phyloP scores from a whole-genome alignment of 2,113 vertebrate species.

The Pongo pygmaeus region DNA sequence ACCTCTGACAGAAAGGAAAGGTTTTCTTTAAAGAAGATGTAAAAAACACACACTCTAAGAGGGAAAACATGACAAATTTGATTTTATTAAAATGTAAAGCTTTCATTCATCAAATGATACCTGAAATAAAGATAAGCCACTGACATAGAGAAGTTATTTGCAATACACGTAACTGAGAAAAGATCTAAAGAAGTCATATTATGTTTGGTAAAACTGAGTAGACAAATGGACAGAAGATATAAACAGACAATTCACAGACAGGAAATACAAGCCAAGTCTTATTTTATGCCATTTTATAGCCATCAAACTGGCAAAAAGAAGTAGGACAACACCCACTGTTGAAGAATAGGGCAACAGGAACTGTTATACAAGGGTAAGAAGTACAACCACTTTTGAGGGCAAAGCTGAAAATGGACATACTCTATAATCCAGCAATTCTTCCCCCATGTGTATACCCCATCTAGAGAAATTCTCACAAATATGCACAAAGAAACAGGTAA shows the following conservation, averaged over 20 bases:
- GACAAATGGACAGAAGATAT: background rate
- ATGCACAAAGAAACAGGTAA: background rate
- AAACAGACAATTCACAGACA: background rate
- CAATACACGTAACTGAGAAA: background rate
- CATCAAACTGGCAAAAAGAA: background rate
- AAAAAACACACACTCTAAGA: background rate
- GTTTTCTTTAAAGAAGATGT: background rate
- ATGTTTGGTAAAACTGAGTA: background rate
- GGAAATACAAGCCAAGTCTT: background rate
- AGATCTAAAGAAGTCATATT: background rate
- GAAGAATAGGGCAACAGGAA: background rate
- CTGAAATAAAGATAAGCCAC: background rate
- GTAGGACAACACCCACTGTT: background rate
- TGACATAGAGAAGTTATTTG: background rate
- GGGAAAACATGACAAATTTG: background rate
- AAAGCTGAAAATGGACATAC: background rate
- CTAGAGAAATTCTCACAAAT: background rate
- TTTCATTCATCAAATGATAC: slow-evolving; percentile 8
- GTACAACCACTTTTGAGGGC: background rate
- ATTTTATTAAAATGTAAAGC: slow-evolving; percentile 28
- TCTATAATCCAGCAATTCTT: no score
- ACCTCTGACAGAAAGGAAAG: background rate
- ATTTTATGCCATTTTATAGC: background rate
- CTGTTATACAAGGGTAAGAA: background rate
- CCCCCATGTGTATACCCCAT: background rate